Base-by-base conservation (phyloP, 2,797 vertebrate species). In the Ciconia nigra region DNA sequence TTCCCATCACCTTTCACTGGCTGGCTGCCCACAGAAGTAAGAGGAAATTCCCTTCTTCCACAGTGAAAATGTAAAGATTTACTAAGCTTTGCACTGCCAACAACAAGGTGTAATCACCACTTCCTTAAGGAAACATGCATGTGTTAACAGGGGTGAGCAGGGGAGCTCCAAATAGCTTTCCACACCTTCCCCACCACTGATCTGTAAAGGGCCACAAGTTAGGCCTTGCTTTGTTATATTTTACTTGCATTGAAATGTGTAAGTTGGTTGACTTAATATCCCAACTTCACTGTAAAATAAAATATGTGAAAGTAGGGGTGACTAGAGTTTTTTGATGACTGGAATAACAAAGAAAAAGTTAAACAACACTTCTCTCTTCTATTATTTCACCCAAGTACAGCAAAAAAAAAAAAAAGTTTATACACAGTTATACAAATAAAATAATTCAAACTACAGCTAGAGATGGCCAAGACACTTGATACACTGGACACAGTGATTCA, bases 1-100 rank as follows among this genome's bases (percentile, higher is more conserved):
- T 96, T 97, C 92, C 95, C 97, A 94, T 94, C 97, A 96, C 96
- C 92, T 96, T 96, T 95, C 55, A 28, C 92, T 97, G 95, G 95
- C 94, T 72, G 93, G 55, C 62, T 93, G 90, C 94, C 96, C 80
- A 54, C 57, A 84, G 90, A 59, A 95, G 59, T 54, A 96, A 87
- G 89, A 89, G 93, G 93, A 97, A 95, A 96, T 96, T 96, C 93
- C 89, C 79, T 84, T 94, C 90, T 93, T 92, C 87, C 82, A 89
- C 12, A 89, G 87, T 47, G 67, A 91, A 96, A 96, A 95, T 71
- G 42, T 91, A 89, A 96, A 95, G 94, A 93, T 89, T 90, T 94
- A 94, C 94, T 89, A 86, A 93, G 90, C 66, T 94, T 87, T 93
- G 77, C 87, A 41, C 71, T 93, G 95, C 93, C 92, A 94, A 94